Conservation (phyloP, 2,797 vertebrate genomes). For the Manis crassicaudata region DNA sequence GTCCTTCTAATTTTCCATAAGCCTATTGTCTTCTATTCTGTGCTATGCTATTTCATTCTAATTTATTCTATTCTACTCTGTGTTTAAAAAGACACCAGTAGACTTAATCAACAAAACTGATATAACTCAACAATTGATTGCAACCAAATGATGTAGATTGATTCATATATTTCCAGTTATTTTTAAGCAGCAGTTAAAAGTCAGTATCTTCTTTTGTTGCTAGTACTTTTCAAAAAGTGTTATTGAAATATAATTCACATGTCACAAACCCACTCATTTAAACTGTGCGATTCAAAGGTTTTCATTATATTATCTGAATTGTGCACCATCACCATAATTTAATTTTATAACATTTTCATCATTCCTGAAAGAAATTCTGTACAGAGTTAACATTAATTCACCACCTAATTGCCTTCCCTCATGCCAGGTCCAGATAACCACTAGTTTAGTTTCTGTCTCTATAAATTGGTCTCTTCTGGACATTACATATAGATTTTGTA, state of each 20-base stretch:
- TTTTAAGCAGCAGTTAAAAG: neutral
- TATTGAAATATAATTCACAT: neutral
- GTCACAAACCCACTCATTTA: neutral
- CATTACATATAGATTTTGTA: neutral
- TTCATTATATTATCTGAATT: neutral
- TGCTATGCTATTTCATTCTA: neutral
- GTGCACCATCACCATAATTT: neutral
- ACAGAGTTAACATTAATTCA: neutral
- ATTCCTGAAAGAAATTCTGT: neutral
- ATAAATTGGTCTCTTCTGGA: neutral
- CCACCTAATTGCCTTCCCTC: neutral
- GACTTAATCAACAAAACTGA: neutral
- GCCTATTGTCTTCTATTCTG: neutral
- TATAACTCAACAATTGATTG: neutral
- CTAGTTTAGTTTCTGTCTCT: neutral
- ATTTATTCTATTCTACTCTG: neutral
- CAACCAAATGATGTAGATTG: neutral
- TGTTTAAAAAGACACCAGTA: neutral
- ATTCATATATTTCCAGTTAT: neutral
- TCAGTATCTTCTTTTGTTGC: neutral
- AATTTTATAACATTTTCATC: constrained; percentile 11
- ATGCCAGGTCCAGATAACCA: neutral
- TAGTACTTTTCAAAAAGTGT: neutral
- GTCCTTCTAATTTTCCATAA: neutral
- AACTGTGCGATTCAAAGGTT: neutral